Conservation (phyloP, 2,113 vertebrate genomes). For the Stigmatopora argus region DNA sequence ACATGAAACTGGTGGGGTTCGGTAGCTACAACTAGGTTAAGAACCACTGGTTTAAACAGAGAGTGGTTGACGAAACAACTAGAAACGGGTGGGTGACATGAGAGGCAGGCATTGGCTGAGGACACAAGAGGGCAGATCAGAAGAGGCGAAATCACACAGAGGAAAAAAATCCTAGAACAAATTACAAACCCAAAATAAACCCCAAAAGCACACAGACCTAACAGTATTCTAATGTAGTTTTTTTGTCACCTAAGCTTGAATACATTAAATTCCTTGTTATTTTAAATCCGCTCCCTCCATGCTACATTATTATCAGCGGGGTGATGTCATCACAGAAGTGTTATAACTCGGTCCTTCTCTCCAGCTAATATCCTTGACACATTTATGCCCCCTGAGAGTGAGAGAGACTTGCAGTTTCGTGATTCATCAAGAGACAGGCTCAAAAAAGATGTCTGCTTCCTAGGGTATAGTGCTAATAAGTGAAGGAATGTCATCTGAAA, state of each 20-base stretch:
- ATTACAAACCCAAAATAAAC: too few relatives aligned
- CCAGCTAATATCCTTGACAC: slow-evolving; percentile 11
- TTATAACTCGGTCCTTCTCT: slow-evolving; percentile 8
- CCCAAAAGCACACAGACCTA: too few relatives aligned
- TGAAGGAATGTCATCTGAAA: slow-evolving; percentile 14
- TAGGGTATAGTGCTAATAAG: slow-evolving; percentile 16
- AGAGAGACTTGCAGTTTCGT: slow-evolving; percentile 31
- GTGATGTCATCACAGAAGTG: neutral
- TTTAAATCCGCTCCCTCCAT: slow-evolving; percentile 3
- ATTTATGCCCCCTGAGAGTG: slow-evolving; percentile 24
- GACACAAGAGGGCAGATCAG: too few relatives aligned
- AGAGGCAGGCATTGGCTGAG: too few relatives aligned
- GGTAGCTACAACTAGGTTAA: too few relatives aligned
- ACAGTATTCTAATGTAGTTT: neutral
- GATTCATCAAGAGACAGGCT: slow-evolving; percentile 32
- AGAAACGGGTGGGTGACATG: too few relatives aligned
- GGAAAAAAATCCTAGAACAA: too few relatives aligned
- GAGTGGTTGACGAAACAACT: too few relatives aligned
- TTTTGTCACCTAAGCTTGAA: neutral
- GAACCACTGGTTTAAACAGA: too few relatives aligned
- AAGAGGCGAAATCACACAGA: too few relatives aligned
- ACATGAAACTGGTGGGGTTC: too few relatives aligned
- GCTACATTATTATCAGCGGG: slow-evolving; percentile 7
- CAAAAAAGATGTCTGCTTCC: slow-evolving; percentile 13
- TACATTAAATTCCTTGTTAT: neutral